A percentile compares a stretch with the other conserved stretches of the same genome.
These are phyloP conservation scores for Pseudomyrmex cubaensis DNA, from an alignment of 1,140 invertebrate genomes.

Conservation along the genomic window DNA sequence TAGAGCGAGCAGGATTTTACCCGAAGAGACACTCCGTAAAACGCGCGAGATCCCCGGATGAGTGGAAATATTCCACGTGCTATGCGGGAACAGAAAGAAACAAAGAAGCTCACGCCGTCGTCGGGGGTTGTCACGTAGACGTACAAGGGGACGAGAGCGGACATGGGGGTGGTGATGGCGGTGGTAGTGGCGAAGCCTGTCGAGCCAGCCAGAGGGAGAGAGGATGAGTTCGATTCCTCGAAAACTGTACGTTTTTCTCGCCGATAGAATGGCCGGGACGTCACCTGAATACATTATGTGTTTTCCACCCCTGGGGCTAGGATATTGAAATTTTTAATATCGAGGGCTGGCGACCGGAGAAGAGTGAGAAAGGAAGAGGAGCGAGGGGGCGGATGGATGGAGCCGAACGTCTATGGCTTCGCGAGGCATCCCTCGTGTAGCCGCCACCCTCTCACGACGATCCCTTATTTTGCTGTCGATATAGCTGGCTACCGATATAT, in stretches of 20 bases:
- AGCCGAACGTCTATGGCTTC: conserved; percentile 77
- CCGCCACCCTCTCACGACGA: conserved; percentile 72
- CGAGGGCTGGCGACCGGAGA: conserved; percentile 78
- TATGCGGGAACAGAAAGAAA: conserved; percentile 74
- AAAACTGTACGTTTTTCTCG: conserved; percentile 86
- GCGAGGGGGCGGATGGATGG: conserved; percentile 68
- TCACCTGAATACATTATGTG: conserved; percentile 86
- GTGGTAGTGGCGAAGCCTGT: conserved; percentile 79
- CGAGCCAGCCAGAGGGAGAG: conserved; percentile 45
- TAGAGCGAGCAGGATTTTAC: conserved; percentile 10
- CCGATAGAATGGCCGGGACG: conserved; percentile 86
- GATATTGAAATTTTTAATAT: conserved; percentile 86
- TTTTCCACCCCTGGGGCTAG: conserved; percentile 85
- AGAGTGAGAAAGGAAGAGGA: conserved; percentile 36
- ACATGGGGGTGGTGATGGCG: conserved; percentile 64
- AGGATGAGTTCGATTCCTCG: conserved; percentile 83
- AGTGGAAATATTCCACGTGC: conserved; percentile 66
- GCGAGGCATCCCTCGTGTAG: conserved; percentile 75
- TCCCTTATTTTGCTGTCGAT: conserved; percentile 77
- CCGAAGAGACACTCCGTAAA: conserved; percentile 9
- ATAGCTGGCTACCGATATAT: conserved; percentile 64
- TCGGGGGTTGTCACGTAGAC: conserved; percentile 63
- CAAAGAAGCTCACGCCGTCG: conserved; percentile 76
- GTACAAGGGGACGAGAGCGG: conserved; percentile 49
- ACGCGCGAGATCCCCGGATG: conserved; percentile 44